phyloP scores from a whole-genome alignment of 2,113 vertebrate species.

The Vanacampus margaritifer region DNA sequence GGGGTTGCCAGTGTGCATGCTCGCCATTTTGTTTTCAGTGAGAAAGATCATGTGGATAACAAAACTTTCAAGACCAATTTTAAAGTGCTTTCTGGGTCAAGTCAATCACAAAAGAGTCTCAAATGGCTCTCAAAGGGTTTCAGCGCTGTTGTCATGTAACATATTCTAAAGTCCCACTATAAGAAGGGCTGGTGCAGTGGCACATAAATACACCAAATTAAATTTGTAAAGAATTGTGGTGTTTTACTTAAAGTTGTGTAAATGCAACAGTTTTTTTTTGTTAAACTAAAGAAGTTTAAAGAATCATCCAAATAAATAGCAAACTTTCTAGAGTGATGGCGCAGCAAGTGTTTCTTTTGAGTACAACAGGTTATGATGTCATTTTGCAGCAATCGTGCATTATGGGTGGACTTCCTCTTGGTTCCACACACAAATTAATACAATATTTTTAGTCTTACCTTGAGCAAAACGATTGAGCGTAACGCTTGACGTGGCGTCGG shows the following conservation, averaged over 20 bases:
- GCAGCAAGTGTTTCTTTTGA: background rate
- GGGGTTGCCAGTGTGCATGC: too few species aligned
- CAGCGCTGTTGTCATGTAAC: too few species aligned
- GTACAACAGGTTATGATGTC: background rate
- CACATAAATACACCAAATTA: too few species aligned
- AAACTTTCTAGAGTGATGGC: background rate
- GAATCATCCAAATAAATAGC: background rate
- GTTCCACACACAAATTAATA: background rate
- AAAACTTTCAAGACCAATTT: too few species aligned
- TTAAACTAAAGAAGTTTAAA: background rate
- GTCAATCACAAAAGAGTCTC: too few species aligned
- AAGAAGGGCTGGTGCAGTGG: too few species aligned
- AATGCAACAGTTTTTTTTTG: background rate
- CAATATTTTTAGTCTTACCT: constrained; percentile 39
- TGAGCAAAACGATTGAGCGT: constrained; percentile 53
- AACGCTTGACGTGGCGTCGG: constrained; percentile 37
- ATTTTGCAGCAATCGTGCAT: background rate
- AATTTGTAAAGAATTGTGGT: too few species aligned
- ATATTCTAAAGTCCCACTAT: too few species aligned
- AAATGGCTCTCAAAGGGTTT: too few species aligned
- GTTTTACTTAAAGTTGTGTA: background rate
- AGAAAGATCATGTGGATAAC: too few species aligned
- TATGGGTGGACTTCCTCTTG: background rate
- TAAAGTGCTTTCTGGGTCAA: too few species aligned
- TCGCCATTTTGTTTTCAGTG: too few species aligned